A percentile compares a stretch with the other conserved stretches of the same genome.
phyloP scores from a whole-genome alignment of 2,888 invertebrate genomes.

The Phania funesta region DNA sequence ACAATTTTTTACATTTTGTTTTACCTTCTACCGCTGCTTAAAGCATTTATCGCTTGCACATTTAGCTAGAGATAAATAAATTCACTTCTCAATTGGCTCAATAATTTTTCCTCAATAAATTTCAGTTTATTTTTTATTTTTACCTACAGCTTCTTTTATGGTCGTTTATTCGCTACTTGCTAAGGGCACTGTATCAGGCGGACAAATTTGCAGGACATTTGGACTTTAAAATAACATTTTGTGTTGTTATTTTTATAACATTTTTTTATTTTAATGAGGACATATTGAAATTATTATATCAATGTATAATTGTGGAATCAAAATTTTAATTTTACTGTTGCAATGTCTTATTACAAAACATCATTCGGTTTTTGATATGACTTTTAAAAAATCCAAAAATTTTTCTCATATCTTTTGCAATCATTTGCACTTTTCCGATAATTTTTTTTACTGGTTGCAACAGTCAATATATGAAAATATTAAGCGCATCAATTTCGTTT shows the following conservation, averaged over 20 bases:
- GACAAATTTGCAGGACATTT: background rate
- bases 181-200: background rate
- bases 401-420: too few relatives aligned
- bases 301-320: too few relatives aligned
- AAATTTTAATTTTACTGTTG: too few relatives aligned
- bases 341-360: too few relatives aligned
- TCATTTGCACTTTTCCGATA: too few relatives aligned
- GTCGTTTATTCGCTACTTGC: background rate
- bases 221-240: background rate
- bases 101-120: slow-evolving; percentile 1
- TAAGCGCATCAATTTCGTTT: slow-evolving; percentile 18
- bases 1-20: background rate
- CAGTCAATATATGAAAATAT: background rate
- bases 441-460: background rate
- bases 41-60: too few relatives aligned
- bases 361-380: too few relatives aligned
- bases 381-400: too few relatives aligned
- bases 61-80: slow-evolving; percentile 11
- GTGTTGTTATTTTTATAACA: too few relatives aligned
- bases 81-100: slow-evolving; percentile 43
- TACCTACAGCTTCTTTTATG: slow-evolving; percentile 1
- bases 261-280: too few relatives aligned
- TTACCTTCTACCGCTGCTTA: background rate
- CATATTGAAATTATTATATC: too few relatives aligned
- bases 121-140: too few relatives aligned